Percentiles rank a stretch among this genome's conserved stretches.
phyloP scores from a whole-genome alignment of 2,797 vertebrate genomes.

The Knipowitschia caucasica region DNA sequence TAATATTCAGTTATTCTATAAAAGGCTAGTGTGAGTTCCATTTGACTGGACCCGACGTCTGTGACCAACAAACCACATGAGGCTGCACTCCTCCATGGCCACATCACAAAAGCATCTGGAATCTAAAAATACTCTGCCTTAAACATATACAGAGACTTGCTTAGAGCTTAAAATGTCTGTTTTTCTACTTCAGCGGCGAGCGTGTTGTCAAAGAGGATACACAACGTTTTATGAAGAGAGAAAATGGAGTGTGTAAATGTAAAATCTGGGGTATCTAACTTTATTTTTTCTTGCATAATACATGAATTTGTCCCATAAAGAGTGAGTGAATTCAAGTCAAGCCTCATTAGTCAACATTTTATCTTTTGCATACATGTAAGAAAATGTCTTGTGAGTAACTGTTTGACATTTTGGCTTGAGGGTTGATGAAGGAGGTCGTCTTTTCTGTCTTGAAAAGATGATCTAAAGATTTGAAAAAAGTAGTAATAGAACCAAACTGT shows the following conservation, averaged over 20 bases:
- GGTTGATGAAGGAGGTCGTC: no score
- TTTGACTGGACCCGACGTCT: background rate
- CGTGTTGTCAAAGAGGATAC: constrained; percentile 1
- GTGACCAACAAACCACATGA: constrained; percentile 6
- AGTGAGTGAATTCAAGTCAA: no score
- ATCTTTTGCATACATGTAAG: no score
- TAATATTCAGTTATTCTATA: background rate
- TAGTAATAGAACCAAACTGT: no score
- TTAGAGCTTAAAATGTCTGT: background rate
- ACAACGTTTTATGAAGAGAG: background rate
- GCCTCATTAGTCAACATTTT: no score
- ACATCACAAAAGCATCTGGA: constrained; percentile 25
- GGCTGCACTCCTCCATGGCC: constrained; percentile 3
- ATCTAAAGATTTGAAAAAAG: no score
- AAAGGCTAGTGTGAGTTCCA: background rate
- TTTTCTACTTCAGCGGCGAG: background rate
- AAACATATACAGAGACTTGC: constrained; percentile 1
- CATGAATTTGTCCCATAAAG: no score
- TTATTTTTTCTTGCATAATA: no score
- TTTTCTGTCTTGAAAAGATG: no score
- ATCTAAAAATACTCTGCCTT: constrained; percentile 17
- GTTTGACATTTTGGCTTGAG: no score
- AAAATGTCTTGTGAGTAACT: no score
- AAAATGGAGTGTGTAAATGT: background rate
- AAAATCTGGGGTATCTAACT: no score